A percentile compares a stretch with the other conserved stretches of the same genome.
Evolutionary conservation across 2,113 vertebrate species (phyloP).

Genomic region (Erythrocercus mccallii): DNA sequence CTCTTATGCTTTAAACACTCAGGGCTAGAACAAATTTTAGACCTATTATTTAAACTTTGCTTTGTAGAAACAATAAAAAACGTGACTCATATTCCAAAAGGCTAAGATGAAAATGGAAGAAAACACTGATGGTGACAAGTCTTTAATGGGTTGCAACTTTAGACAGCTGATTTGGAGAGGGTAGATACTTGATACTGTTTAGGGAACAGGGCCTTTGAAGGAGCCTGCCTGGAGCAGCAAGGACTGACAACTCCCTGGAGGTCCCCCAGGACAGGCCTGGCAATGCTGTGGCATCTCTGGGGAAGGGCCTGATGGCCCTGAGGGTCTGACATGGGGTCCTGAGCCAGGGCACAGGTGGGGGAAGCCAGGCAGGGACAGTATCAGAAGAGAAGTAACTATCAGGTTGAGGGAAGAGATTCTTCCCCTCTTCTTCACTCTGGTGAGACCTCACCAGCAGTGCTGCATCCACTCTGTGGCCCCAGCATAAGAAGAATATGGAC

Average conservation of each 20-base stretch:
- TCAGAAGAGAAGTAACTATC: not conserved
- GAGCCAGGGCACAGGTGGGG: not conserved
- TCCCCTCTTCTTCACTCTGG: not conserved
- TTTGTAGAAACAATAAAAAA: not conserved
- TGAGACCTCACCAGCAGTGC: not conserved
- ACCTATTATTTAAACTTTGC: not conserved
- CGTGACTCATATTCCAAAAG: not conserved
- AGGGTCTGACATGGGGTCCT: not conserved
- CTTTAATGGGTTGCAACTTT: not conserved
- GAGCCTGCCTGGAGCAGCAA: not conserved
- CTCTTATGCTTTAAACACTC: not conserved
- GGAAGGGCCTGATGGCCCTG: not conserved
- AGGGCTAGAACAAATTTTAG: not conserved
- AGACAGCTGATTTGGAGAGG: not conserved
- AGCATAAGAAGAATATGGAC: not conserved
- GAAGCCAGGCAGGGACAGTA: not conserved
- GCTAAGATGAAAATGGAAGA: not conserved
- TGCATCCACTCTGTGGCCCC: not conserved
- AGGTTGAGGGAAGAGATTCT: not conserved
- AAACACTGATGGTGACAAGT: not conserved
- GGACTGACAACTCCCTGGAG: not conserved
- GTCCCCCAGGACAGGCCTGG: not conserved
- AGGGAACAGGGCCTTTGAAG: not conserved
- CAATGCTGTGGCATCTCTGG: not conserved
- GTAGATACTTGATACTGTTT: not conserved